These are phyloP conservation scores for Monomorium pharaonis DNA, from an alignment of 1,140 invertebrate species.

Conservation along the genomic window DNA sequence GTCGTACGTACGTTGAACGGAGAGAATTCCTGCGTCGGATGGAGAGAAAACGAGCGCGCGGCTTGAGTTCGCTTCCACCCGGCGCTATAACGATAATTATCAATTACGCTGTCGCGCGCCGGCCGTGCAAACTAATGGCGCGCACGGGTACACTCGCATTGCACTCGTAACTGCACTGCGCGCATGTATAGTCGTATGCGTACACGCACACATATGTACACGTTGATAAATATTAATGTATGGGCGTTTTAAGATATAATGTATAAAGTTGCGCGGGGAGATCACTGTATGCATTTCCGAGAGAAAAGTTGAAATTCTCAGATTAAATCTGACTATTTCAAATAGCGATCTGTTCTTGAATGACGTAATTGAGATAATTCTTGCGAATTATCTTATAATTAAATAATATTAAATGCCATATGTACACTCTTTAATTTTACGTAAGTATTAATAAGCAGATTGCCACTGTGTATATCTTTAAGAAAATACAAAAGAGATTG, in stretches of 20 bases:
- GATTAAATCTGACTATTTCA: background rate
- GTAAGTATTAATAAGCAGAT: background rate
- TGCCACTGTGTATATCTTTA: background rate
- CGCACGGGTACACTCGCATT: conserved; percentile 11
- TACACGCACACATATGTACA: background rate
- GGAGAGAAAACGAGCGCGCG: conserved; percentile 25
- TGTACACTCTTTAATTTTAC: background rate
- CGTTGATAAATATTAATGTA: background rate
- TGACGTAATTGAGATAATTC: background rate
- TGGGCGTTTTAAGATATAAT: background rate
- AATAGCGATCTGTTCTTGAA: background rate
- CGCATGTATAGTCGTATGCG: too few relatives aligned
- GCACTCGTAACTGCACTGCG: background rate
- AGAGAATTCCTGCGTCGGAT: conserved; percentile 16
- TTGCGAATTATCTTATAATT: background rate
- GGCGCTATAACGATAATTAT: conserved; percentile 60
- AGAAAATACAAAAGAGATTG: background rate
- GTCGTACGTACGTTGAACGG: conserved; percentile 1
- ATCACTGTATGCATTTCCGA: background rate
- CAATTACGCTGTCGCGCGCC: conserved; percentile 54
- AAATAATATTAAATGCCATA: background rate
- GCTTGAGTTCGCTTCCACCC: conserved; percentile 48
- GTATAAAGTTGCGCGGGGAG: background rate
- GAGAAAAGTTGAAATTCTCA: background rate
- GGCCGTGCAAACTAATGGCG: conserved; percentile 29